Evolutionary conservation across 2,113 vertebrate genomes (phyloP), one percentile per base, ranked within the genome.

Genomic region (Dolichotis patagonum): DNA sequence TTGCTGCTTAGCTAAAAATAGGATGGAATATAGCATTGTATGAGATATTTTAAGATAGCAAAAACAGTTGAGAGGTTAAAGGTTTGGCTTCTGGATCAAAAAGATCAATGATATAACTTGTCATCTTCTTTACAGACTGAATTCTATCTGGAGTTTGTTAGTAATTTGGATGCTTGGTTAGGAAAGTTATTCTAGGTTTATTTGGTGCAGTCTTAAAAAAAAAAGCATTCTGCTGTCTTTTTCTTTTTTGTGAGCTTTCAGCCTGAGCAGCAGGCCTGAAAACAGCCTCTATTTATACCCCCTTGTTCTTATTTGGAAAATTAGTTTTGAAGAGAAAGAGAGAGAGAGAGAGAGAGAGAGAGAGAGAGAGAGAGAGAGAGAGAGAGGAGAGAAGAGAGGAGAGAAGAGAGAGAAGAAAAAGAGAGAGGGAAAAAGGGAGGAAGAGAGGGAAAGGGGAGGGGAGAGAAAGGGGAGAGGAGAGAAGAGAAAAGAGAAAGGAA

Each of bases 41-140:
- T 95, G 98, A 98, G 98, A 98, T 98, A 99, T 98, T 99, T 98
- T 98, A 97, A 98, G 98, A 98, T 97, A 98, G 98, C 98, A 98
- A 98, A 99, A 99, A 99, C 98, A 99, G 98, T 98, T 98, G 90
- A 95, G 97, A 98, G 98, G 98, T 98, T 98, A 99, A 99, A 99
- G 98, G 98, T 98, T 98, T 97, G 96, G 62, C 97, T 98, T 98
- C 98, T 97, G 97, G 98, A 98, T 99, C 98, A 98, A 98, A 97
- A 98, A 98, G 94, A 96, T 98, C 98, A 98, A 94, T 94, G 96
- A 92, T 98, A 93, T 75, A 96, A 97, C 96, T 98, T 32, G 5
- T 91, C 77, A 78, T 97, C 71, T 96, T 98, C 96, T 97, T 97
- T 98, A 71, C 94, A 98, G 93, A 95, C 87, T 95, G 97, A 90